A percentile compares a stretch with the other conserved stretches of the same genome.
These are phyloP conservation scores for Seriola dumerili DNA, from an alignment of 2,113 vertebrate genomes.

Conservation along the genomic window DNA sequence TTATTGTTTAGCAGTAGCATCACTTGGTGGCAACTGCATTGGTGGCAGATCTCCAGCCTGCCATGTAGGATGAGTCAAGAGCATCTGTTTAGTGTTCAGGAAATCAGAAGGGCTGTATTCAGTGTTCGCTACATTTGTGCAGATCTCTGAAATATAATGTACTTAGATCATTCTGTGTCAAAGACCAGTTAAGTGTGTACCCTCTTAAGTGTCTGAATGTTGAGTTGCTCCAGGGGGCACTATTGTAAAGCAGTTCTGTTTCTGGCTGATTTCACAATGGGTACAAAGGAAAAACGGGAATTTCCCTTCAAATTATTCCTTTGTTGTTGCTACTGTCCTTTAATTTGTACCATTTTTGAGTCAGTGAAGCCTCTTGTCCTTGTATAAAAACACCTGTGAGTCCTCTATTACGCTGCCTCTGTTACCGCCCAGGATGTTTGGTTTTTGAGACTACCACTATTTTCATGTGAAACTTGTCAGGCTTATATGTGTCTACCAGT, in stretches of 20 bases:
- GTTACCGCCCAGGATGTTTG: neutral
- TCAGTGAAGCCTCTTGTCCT: neutral
- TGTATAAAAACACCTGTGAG: neutral
- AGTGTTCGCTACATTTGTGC: neutral
- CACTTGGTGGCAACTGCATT: neutral
- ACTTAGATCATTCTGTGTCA: neutral
- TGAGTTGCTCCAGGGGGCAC: conserved; percentile 5
- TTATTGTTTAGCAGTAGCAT: conserved; percentile 2
- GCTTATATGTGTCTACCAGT: neutral
- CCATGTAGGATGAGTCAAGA: neutral
- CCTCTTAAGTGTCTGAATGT: neutral
- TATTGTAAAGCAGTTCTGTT: neutral
- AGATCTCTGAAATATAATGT: neutral
- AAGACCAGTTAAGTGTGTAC: no score
- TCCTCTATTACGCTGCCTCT: neutral
- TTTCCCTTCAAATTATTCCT: neutral
- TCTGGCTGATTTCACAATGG: neutral
- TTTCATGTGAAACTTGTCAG: neutral
- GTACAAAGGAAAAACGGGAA: neutral
- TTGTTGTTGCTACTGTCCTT: neutral
- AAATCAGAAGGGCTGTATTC: neutral
- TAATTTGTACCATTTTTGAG: neutral
- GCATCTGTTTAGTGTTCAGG: neutral
- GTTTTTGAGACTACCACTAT: neutral
- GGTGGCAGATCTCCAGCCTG: conserved; percentile 7